Evolutionary conservation across 2,113 vertebrate genomes (phyloP), one percentile per base, ranked within the genome.

Genomic region (Neoarius graeffei): DNA sequence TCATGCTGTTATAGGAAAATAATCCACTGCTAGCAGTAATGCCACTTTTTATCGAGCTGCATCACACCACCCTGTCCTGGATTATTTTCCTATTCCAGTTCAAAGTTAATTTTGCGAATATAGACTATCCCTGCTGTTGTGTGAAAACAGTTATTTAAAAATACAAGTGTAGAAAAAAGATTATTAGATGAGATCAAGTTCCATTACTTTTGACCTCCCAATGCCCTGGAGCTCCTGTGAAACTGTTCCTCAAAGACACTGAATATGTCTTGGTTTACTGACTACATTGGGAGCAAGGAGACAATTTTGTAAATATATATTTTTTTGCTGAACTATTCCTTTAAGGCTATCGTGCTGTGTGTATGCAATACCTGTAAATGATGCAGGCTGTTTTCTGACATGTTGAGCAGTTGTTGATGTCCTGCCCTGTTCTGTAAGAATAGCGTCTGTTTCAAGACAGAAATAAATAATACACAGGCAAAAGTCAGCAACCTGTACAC

Each of bases 301-400:
- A 20, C 48, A 80, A 25, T n/a, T 30, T 59, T 6, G 17, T 35
- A 35, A 42, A 23, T 57, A 2, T 74, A 23, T 42, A 42, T 42
- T n/a, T 77, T 52, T 77, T 62, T 60, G 8, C 8, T 35, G 13
- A 60, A 48, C 20, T 7, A 7, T 76, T 20, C 6, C 19, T 83
- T 81, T 81, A 35, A 64, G 17, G 27, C 54, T 30, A 6, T 71
- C 20, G 9, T 48, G 30, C 10, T 13, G 1, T 76, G 15, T 25
- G 13, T 35, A 25, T 64, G 50, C 4, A 10, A n/a, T 97, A 99
- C 98, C 98, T 99, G 97, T 99, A 99, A 90, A 99, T 99, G 95
- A 99, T 98, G 94, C 98, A 99, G 14, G 98, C 98, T 0, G 97
- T 99, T 94, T 97, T 99, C 95, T 98, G 98, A 81, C 98, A 99